These are phyloP conservation scores for Fistularia commersonii DNA, from an alignment of 2,797 vertebrate species.

Conservation along the genomic window DNA sequence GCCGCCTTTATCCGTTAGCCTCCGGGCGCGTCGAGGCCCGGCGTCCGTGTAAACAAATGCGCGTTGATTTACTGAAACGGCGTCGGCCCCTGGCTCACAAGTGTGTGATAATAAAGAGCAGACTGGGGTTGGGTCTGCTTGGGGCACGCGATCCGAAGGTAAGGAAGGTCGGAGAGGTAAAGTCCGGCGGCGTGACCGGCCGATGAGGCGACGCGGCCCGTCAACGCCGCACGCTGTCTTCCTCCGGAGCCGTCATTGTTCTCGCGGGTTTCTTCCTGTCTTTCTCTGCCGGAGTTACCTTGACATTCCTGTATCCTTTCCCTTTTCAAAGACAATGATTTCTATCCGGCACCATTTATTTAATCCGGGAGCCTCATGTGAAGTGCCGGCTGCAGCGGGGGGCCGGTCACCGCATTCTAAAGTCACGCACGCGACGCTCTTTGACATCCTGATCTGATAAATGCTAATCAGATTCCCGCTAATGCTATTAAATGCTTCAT, in stretches of 20 bases:
- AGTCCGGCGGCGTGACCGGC: too few species aligned
- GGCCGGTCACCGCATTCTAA: slow-evolving; percentile 13
- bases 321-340: slow-evolving; percentile 24
- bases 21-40: too few species aligned
- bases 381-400: slow-evolving; percentile 6
- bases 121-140: too few species aligned
- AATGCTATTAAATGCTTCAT: slow-evolving; percentile 56
- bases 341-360: slow-evolving; percentile 11
- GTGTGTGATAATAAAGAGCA: too few species aligned
- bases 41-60: too few species aligned
- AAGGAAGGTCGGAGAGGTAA: too few species aligned
- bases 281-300: slow-evolving; percentile 38
- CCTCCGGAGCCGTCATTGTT: not conserved
- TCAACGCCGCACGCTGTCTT: too few species aligned
- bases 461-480: slow-evolving; percentile 52
- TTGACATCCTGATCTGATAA: slow-evolving; percentile 48
- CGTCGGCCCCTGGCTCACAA: too few species aligned
- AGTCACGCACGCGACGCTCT: slow-evolving; percentile 17
- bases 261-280: slow-evolving; percentile 18
- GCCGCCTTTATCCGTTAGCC: slow-evolving; percentile 23
- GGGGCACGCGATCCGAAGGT: too few species aligned
- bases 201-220: too few species aligned
- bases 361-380: slow-evolving; percentile 17
- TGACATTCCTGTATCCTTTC: slow-evolving; percentile 38
- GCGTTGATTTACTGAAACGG: too few species aligned